Percentiles rank a stretch among this genome's conserved stretches.
These are phyloP conservation scores for Phalanger gymnotis DNA, from an alignment of 2,797 vertebrate genomes.

Conservation along the genomic window DNA sequence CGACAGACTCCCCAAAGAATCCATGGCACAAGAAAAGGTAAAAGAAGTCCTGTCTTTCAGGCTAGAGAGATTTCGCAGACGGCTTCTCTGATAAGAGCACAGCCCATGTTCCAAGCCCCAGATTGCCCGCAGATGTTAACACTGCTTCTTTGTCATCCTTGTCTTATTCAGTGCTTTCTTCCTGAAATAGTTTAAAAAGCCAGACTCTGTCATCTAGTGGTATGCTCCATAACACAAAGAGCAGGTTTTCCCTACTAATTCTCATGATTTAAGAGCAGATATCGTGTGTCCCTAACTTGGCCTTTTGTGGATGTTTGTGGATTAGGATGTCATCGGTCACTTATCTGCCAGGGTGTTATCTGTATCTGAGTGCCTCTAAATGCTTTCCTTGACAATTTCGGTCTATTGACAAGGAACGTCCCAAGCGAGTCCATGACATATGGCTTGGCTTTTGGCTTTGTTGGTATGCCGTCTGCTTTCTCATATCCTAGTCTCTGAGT, in stretches of 20 bases:
- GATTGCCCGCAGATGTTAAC: background rate
- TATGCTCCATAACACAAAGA: background rate
- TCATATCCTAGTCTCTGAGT: background rate
- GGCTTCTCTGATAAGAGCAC: background rate
- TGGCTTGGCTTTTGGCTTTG: background rate
- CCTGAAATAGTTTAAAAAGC: background rate
- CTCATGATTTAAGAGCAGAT: background rate
- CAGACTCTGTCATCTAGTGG: background rate
- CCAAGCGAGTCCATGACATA: background rate
- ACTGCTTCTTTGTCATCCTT: background rate
- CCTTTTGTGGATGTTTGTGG: background rate
- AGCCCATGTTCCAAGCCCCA: background rate
- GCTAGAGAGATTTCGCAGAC: background rate
- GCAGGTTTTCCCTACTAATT: background rate
- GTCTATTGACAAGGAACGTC: background rate
- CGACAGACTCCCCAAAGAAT: background rate
- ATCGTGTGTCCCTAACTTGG: background rate
- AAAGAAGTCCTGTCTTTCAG: background rate
- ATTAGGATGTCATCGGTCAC: constrained; percentile 23
- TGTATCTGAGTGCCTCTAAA: background rate
- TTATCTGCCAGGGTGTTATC: background rate
- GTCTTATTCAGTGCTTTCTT: background rate
- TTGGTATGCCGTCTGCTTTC: background rate
- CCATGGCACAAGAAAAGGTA: background rate
- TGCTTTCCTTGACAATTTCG: background rate